phyloP scores from a whole-genome alignment of 1,140 invertebrate genomes.

The Theocolax elegans region DNA sequence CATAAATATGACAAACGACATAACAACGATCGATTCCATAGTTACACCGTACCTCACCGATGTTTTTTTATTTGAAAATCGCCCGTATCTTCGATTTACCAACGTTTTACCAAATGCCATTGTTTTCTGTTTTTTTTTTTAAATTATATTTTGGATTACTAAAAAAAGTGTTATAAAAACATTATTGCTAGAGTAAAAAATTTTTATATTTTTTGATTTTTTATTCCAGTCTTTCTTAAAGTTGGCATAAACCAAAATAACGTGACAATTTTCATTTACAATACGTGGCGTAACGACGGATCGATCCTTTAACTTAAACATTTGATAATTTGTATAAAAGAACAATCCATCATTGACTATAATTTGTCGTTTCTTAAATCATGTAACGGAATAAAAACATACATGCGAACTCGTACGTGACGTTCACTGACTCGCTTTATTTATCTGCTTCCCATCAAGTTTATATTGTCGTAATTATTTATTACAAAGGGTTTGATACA shows the following conservation, averaged over 20 bases:
- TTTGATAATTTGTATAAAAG: slow-evolving; percentile 52
- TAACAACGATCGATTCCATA: slow-evolving; percentile 60
- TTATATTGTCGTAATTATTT: slow-evolving; percentile 43
- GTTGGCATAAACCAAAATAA: no score
- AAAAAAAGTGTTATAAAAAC: slow-evolving; percentile 29
- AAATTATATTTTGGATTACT: slow-evolving; percentile 13
- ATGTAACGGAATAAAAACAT: slow-evolving; percentile 53
- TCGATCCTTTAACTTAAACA: slow-evolving; percentile 55
- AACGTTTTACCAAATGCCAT: background rate
- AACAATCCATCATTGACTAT: slow-evolving; percentile 56
- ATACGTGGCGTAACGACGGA: slow-evolving; percentile 52
- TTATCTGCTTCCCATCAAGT: slow-evolving; percentile 22
- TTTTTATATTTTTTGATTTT: background rate
- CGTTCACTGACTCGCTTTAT: slow-evolving; percentile 38
- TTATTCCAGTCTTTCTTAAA: background rate
- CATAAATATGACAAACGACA: slow-evolving; percentile 62
- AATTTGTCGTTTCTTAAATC: slow-evolving; percentile 46
- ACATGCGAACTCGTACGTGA: slow-evolving; percentile 39
- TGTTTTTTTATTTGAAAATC: slow-evolving; percentile 29
- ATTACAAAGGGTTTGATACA: slow-evolving; percentile 42
- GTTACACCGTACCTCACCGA: slow-evolving; percentile 57
- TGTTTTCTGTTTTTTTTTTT: slow-evolving; percentile 14
- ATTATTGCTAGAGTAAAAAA: slow-evolving; percentile 30
- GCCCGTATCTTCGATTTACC: slow-evolving; percentile 13
- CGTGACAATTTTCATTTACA: no score